Evolutionary conservation across 2,113 vertebrate species (phyloP), one percentile per base, ranked within the genome.

Genomic region (Ardeotis arabs): DNA sequence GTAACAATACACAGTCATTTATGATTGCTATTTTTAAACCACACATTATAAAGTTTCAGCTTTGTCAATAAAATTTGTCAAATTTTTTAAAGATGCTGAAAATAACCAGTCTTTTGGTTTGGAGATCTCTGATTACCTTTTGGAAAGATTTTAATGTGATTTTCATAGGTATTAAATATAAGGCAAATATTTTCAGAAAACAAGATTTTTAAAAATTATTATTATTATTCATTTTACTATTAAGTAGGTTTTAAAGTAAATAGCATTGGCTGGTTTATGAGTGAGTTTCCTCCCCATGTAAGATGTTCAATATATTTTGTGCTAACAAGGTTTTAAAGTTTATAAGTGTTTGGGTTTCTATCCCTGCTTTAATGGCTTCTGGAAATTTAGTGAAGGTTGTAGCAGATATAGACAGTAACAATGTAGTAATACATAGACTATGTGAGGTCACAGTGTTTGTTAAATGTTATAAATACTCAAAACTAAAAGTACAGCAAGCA

Each of bases 391-490:
- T 58, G 45, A 66, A 37, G 12, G n/a, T 67, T 88, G 80, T 63
- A 59, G 28, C 37, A 90, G 55, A 52, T 50, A 67, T 1, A 88
- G 37, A 31, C 50, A 74, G 29, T 58, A 83, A 41, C 60, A 83
- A 33, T 23, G n/a, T 41, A 78, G 33, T 33, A 89, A 89, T 69
- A 77, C 39, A 78, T 4, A 92, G 35, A 55, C 28, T 70, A 45
- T 66, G 15, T 44, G 59, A 74, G 31, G 2, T 60, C 93, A 74
- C 5, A 70, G n/a, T 66, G 55, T 77, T 91, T 86, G 27, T 88
- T 86, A 88, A 92, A 84, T 88, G 31, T n/a, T 89, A 80, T 81
- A 94, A 94, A 77, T 90, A 59, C 10, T 66, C 63, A 64, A 76
- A 90, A 72, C 23, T 59, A n/a, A 41, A 88, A 93, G 37, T 59